Conservation (phyloP, 2,888 invertebrate species). For the Miltochrista miniata region DNA sequence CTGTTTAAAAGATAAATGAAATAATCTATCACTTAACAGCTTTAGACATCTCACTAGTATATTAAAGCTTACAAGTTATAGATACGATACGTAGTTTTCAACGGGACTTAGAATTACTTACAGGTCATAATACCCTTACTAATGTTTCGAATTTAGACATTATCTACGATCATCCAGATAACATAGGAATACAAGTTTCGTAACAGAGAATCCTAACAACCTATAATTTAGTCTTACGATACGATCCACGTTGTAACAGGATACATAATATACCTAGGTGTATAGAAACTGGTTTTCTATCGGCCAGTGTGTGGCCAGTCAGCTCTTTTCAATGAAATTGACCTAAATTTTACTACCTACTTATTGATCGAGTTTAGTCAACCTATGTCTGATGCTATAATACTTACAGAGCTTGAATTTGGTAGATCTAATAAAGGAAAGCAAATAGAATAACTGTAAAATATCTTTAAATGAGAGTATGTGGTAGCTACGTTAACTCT, state of each 20-base stretch:
- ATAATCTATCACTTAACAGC: too few relatives aligned
- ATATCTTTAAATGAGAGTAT: too few relatives aligned
- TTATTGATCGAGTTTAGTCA: too few relatives aligned
- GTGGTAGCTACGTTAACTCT: not conserved
- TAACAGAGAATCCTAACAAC: slow-evolving; percentile 14
- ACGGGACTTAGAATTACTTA: slow-evolving; percentile 22
- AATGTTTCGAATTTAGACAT: slow-evolving; percentile 7
- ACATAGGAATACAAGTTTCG: slow-evolving; percentile 17
- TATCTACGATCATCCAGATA: slow-evolving; percentile 22
- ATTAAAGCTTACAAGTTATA: slow-evolving; percentile 13
- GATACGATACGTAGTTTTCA: slow-evolving; percentile 3
- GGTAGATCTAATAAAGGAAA: too few relatives aligned
- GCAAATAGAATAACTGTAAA: too few relatives aligned
- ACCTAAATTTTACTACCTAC: not conserved
- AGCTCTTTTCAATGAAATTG: not conserved
- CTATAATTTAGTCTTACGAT: slow-evolving; percentile 20
- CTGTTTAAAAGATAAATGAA: too few relatives aligned
- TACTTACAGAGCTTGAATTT: too few relatives aligned
- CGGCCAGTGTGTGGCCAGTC: not conserved
- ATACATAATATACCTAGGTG: slow-evolving; percentile 11
- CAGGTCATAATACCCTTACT: slow-evolving; percentile 9
- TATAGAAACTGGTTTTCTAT: not conserved
- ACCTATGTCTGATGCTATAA: too few relatives aligned
- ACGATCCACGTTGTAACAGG: slow-evolving; percentile 21
- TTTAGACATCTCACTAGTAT: not conserved